Conservation (phyloP, 2,888 invertebrate genomes). For the Helleia helle region DNA sequence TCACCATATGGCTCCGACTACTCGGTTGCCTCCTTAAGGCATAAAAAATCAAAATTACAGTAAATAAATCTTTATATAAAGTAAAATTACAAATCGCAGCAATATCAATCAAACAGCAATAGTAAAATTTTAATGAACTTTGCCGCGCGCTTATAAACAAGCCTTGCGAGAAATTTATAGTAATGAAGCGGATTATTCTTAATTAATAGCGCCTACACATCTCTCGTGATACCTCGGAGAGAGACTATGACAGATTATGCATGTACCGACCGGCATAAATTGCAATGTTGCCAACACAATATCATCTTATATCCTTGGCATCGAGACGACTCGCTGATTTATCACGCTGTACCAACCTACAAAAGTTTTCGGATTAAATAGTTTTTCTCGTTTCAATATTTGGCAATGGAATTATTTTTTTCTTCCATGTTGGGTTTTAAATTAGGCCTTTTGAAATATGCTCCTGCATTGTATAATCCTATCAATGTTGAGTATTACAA, state of each 20-base stretch:
- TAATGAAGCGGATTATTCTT: slow-evolving; percentile 19
- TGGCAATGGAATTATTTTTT: slow-evolving; percentile 37
- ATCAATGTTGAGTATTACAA: too few species aligned
- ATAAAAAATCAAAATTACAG: too few species aligned
- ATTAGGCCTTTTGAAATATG: slow-evolving; percentile 22
- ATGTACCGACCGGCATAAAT: slow-evolving; percentile 29
- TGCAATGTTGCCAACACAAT: slow-evolving; percentile 63
- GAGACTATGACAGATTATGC: slow-evolving; percentile 34
- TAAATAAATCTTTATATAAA: too few species aligned
- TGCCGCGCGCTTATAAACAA: slow-evolving; percentile 1
- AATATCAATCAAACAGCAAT: too few species aligned
- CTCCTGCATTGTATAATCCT: slow-evolving; percentile 16
- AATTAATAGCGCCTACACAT: slow-evolving; percentile 20
- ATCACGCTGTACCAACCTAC: slow-evolving; percentile 59
- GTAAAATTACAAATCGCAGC: too few species aligned
- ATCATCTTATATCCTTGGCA: slow-evolving; percentile 71
- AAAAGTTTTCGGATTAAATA: slow-evolving; percentile 67
- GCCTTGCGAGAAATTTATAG: slow-evolving; percentile 19
- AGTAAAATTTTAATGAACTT: slow-evolving; percentile 1
- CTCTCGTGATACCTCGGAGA: slow-evolving; percentile 17
- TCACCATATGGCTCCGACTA: too few species aligned
- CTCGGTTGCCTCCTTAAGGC: too few species aligned
- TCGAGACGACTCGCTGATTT: slow-evolving; percentile 63
- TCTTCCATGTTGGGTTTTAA: slow-evolving; percentile 19
- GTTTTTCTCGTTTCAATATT: slow-evolving; percentile 58